Conservation (phyloP, 2,888 invertebrate species). For the Amiota minor region DNA sequence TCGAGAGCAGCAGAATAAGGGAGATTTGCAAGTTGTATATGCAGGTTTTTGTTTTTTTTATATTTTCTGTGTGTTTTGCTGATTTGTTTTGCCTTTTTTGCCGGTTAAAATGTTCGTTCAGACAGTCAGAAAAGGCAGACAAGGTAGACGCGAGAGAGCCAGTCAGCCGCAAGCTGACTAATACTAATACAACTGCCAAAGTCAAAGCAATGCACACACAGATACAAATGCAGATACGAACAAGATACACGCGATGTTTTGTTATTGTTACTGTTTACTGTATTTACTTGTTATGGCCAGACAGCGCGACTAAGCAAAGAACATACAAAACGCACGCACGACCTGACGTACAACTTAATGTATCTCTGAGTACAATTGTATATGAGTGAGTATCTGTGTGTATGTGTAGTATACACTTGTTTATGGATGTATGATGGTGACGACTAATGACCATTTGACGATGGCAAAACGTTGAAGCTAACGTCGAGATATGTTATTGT, state of each 20-base stretch:
- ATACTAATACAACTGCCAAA: neutral
- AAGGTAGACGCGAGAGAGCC: neutral
- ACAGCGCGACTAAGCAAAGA: slow-evolving; percentile 37
- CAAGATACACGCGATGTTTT: slow-evolving; percentile 34
- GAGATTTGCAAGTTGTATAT: too few species aligned
- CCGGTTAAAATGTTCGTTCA: slow-evolving; percentile 15
- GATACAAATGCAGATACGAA: slow-evolving; percentile 10
- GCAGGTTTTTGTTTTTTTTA: too few species aligned
- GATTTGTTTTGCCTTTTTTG: too few species aligned
- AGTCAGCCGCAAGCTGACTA: neutral
- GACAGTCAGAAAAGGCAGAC: neutral
- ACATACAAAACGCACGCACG: neutral
- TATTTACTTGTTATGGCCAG: slow-evolving; percentile 24
- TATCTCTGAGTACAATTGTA: neutral
- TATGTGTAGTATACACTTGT: slow-evolving; percentile 19
- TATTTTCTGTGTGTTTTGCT: too few species aligned
- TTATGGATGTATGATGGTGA: slow-evolving; percentile 15
- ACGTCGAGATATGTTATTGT: neutral
- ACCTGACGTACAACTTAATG: slow-evolving; percentile 34
- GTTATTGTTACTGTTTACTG: slow-evolving; percentile 24
- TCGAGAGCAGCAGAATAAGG: too few species aligned
- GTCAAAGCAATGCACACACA: neutral
- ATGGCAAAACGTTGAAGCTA: slow-evolving; percentile 1
- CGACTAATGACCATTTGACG: slow-evolving; percentile 27
- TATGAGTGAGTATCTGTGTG: slow-evolving; percentile 12